These are phyloP conservation scores for Ailurus styani DNA, from an alignment of 2,113 vertebrate species.

Conservation along the genomic window DNA sequence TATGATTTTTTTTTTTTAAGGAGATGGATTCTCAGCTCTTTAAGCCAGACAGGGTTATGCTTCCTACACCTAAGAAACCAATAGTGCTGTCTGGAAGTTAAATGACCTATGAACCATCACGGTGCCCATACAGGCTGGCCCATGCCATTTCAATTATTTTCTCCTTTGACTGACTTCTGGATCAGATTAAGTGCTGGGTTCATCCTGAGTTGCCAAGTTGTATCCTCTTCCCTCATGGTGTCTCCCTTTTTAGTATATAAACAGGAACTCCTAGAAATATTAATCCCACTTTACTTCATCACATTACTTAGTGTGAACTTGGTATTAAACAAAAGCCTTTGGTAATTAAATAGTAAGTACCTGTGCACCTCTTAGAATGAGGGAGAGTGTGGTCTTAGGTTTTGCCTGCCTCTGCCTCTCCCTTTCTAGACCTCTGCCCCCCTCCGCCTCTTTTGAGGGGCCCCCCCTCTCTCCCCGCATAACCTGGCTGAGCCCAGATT, in stretches of 20 bases:
- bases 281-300: background rate
- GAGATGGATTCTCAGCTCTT: background rate
- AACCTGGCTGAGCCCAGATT: conserved; percentile 57
- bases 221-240: background rate
- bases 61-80: background rate
- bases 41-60: background rate
- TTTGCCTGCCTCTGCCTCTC: background rate
- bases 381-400: background rate
- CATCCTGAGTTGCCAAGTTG: background rate
- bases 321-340: background rate
- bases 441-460: background rate
- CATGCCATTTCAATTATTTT: fast-evolving
- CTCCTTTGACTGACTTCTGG: background rate
- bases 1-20: background rate
- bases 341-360: background rate
- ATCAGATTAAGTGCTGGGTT: background rate
- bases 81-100: background rate
- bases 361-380: background rate
- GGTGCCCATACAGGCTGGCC: fast-evolving
- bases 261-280: background rate
- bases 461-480: background rate
- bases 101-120: background rate
- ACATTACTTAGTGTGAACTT: background rate
- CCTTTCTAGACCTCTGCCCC: background rate
- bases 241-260: background rate